Conservation (phyloP, 2,797 vertebrate species). For the Myotis pilosus region DNA sequence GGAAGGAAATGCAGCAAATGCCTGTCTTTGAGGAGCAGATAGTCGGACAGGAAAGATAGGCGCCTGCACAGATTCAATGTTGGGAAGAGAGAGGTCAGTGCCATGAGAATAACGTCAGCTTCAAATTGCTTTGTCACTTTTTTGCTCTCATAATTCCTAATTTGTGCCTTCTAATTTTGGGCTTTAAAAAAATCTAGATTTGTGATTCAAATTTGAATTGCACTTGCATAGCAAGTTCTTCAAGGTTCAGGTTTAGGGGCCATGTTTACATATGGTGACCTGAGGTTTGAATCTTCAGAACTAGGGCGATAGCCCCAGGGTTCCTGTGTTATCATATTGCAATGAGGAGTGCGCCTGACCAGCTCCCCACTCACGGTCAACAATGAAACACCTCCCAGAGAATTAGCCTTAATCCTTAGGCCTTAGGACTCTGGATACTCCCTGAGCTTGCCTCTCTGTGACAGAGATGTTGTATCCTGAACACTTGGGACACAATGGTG, state of each 20-base stretch:
- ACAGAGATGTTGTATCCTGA: neutral
- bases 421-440: neutral
- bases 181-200: neutral
- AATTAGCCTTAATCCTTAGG: neutral
- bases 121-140: neutral
- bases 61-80: neutral
- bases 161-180: neutral
- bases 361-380: neutral
- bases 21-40: neutral
- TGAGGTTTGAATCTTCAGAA: neutral
- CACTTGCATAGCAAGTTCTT: neutral
- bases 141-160: neutral
- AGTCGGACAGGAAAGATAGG: neutral
- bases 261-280: neutral
- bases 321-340: neutral
- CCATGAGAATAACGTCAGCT: neutral
- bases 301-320: neutral
- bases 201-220: neutral
- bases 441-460: neutral
- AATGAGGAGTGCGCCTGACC: neutral
- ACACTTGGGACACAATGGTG: no score
- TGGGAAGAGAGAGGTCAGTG: neutral
- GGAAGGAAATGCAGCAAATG: rapidly evolving
- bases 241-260: neutral
- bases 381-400: neutral